Base-by-base conservation (phyloP, 2,113 vertebrate genomes). In the Bothrops jararaca region DNA sequence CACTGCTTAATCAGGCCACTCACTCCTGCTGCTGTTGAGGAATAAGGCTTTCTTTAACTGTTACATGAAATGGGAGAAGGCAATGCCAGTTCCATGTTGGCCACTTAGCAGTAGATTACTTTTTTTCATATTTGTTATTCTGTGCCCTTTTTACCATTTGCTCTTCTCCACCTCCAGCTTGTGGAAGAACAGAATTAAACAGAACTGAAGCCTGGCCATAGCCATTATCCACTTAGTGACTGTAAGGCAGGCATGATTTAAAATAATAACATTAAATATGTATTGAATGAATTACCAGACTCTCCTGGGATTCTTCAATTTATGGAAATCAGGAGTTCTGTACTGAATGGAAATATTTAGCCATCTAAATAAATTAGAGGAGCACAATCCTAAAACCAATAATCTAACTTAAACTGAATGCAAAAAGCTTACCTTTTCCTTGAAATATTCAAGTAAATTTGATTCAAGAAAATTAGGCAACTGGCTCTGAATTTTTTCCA, bases 291-390 rank as follows among this genome's bases (percentile, higher is more conserved):
- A 90, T 74, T 54, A 52, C n/a, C 74, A 52, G 39, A 6, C 50
- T 34, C 26, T 80, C 50, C 53, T 54, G 12, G 50, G 50, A 52
- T 80, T 52, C 34, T 85, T 85, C 52, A 54, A 54, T 91, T 54
- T 74, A 85, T 54, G n/a, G 64, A 54, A 91, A 80, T 91, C 69
- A 54, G n/a, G n/a, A 91, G 64, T 85, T 53, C 90, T 42, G 52
- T 24, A 52, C n/a, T 91, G 52, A 91, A 93, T 90, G 96, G 89
- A 39, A 92, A 52, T 93, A 58, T 93, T 92, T 96, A 94, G 89
- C 91, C 90, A 93, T 92, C 90, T 89, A 92, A 96, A 95, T 91
- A 96, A 95, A 96, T 93, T 90, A 96, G 91, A 45, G 12, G 85
- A 93, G 95, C 93, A 5, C 12, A 54, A 74, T 92, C 50, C 53